Evolutionary conservation across 2,113 vertebrate genomes (phyloP), one percentile per base, ranked within the genome.

Genomic region (Poeciliopsis turrubarensis): DNA sequence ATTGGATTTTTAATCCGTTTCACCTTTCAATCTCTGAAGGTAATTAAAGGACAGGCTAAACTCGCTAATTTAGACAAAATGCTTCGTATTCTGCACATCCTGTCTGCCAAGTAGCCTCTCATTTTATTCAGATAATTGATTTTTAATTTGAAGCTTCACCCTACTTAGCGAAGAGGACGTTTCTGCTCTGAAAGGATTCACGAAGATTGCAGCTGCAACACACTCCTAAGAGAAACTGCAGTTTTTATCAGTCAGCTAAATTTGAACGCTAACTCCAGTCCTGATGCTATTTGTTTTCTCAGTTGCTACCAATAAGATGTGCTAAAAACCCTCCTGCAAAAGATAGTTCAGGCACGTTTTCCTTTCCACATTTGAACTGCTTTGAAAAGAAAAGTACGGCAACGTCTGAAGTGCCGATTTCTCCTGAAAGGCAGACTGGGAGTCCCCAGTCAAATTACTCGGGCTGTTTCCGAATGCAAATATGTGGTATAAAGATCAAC

Each of bases 381-480:
- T 88, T 77, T 12, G 67, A 70, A 69, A 47, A 68, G 69, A 60
- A 70, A 74, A 73, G 72, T 57, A 65, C 29, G 68, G 74, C 72
- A 72, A 75, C 72, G 81, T 83, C 88, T 73, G 94, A 94, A 94
- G 80, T 90, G 85, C 88, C 92, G 94, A 82, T 91, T 93, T 85
- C 75, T 91, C 89, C 94, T 94, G 84, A 89, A 92, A 95, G 95
- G 94, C 92, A 92, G 88, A 90, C 89, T 85, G 94, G 93, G 92
- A 92, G 89, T 94, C 95, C 95, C 94, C 91, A 93, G 92, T 93
- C 92, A 92, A 94, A 93, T 92, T 93, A 89, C 88, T 86, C 47
- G 82, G 90, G 89, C 87, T 84, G 90, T 82, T 89, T 86, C 86
- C 85, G 86, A 87, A 92, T 91, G 90, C 89, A 89, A 93, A 93